Evolutionary conservation across 2,888 invertebrate genomes (phyloP).

Genomic region (Ophioninae sp.): DNA sequence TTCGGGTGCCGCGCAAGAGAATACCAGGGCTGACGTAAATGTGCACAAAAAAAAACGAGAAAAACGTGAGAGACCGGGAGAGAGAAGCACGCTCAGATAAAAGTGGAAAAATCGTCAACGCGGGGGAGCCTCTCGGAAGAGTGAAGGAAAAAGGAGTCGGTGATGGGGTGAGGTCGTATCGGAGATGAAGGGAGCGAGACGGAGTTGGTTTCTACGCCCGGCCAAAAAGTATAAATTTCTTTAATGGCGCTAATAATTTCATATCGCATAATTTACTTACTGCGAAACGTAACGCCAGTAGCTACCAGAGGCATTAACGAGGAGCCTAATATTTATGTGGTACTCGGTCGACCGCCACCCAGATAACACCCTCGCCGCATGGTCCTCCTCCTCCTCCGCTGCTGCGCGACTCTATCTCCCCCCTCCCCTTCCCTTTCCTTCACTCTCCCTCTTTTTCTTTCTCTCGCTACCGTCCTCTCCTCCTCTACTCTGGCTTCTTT

Average conservation of each 20-base stretch:
- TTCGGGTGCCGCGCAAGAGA: constrained; percentile 26
- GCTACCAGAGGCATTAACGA: constrained; percentile 81
- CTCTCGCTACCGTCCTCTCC: constrained; percentile 55
- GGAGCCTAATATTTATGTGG: constrained; percentile 81
- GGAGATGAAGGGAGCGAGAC: constrained; percentile 56
- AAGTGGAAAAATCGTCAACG: constrained; percentile 70
- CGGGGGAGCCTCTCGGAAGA: constrained; percentile 53
- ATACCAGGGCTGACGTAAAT: constrained; percentile 34
- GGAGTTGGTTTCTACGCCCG: constrained; percentile 61
- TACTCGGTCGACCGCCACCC: constrained; percentile 79
- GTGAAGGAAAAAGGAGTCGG: constrained; percentile 42
- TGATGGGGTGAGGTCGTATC: constrained; percentile 24
- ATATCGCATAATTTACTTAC: constrained; percentile 82
- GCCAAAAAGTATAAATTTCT: constrained; percentile 80
- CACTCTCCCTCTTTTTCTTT: constrained; percentile 43
- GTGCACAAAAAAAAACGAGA: constrained; percentile 17
- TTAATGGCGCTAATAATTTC: constrained; percentile 81
- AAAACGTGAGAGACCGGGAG: constrained; percentile 37
- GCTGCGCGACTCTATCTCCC: constrained; percentile 46
- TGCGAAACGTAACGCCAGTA: constrained; percentile 81
- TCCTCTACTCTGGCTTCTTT: constrained; percentile 57
- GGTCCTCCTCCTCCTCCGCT: constrained; percentile 62
- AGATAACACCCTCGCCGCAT: constrained; percentile 79
- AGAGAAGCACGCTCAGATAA: constrained; percentile 63
- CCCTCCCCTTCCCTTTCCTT: constrained; percentile 52